Base-by-base conservation (phyloP, 92 coral and sea anemone species). In the Porites evermanni region DNA sequence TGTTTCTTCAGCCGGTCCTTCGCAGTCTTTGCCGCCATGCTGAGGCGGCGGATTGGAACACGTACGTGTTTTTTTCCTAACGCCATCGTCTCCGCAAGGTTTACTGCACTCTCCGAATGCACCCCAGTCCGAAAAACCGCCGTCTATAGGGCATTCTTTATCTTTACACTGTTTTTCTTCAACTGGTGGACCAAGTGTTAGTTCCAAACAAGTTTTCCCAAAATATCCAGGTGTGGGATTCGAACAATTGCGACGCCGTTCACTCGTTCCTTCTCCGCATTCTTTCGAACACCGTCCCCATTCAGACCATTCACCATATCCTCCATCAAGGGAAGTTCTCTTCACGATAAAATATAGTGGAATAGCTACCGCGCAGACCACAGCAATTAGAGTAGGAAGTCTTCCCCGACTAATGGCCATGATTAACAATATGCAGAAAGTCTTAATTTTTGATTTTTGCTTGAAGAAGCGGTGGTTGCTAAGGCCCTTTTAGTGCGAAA, bases 41-140 rank as follows among this genome's bases (percentile, higher is more conserved):
- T 77, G 81, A 3, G 95, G 95, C 3, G 82, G 56, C 1, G 95
- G 95, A 67, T 86, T 89, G 10, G 95, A 70, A 53, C 95, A 92
- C 12, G 87, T 66, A 7, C 95, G 72, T 17, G 77, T 83, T 29
- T 93, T 71, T 64, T 86, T 89, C 58, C 67, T 63, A 0, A 51
- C 77, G 23, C 95, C 95, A 19, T 85, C 82, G 5, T 44, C 47
- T 0, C 95, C 95, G 65, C 95, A 92, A 1, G 86, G 32, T 76
- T 74, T 86, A 56, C 60, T 70, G 47, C 95, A 92, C 1, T 67
- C 88, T n/a, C 93, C 87, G 38, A 52, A 92, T n/a, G 79, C 87
- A 59, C 86, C 64, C 95, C 95, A 92, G 14, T 86, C 83, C 3
- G 93, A 44, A 4, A 71, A 69, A 1, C 95, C 93, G 12, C 95